These are phyloP conservation scores for Zonitis immaculata DNA, from an alignment of 2,888 invertebrate species.

Conservation along the genomic window DNA sequence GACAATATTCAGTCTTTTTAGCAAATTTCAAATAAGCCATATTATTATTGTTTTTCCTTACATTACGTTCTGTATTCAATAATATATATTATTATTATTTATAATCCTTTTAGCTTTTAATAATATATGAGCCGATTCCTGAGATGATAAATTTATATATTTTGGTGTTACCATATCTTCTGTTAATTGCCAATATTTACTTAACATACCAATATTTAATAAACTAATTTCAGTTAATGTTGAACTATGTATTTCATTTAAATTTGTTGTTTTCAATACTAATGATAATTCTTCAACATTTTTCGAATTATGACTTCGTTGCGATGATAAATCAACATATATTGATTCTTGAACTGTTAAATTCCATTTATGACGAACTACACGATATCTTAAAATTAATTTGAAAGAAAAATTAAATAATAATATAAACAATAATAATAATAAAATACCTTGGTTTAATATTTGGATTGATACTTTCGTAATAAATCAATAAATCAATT, in stretches of 20 bases:
- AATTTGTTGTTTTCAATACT: slow-evolving; percentile 65
- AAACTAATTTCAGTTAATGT: slow-evolving; percentile 55
- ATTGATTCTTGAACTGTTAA: slow-evolving; percentile 60
- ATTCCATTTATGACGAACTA: slow-evolving; percentile 63
- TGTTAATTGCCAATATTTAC: slow-evolving; percentile 57
- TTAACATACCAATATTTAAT: slow-evolving; percentile 57
- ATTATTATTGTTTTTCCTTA: slow-evolving; percentile 32
- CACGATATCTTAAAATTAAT: slow-evolving; percentile 59
- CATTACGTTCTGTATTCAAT: slow-evolving; percentile 30
- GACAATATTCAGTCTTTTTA: slow-evolving; percentile 44
- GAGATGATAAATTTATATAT: slow-evolving; percentile 49
- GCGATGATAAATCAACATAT: slow-evolving; percentile 51
- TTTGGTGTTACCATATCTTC: slow-evolving; percentile 38
- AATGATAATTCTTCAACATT: slow-evolving; percentile 58
- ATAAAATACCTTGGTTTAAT: slow-evolving; percentile 40
- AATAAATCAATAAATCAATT: slow-evolving; percentile 69
- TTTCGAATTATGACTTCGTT: slow-evolving; percentile 48
- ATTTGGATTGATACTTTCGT: slow-evolving; percentile 52
- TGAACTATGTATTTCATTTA: slow-evolving; percentile 60
- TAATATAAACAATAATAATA: background rate
- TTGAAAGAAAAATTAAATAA: slow-evolving; percentile 18
- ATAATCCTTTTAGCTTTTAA: slow-evolving; percentile 48
- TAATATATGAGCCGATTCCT: slow-evolving; percentile 53
- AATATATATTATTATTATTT: slow-evolving; percentile 33
- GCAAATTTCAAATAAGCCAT: slow-evolving; percentile 50